Evolutionary conservation across 1,140 invertebrate species (phyloP).

Genomic region (Ladona fulva): DNA sequence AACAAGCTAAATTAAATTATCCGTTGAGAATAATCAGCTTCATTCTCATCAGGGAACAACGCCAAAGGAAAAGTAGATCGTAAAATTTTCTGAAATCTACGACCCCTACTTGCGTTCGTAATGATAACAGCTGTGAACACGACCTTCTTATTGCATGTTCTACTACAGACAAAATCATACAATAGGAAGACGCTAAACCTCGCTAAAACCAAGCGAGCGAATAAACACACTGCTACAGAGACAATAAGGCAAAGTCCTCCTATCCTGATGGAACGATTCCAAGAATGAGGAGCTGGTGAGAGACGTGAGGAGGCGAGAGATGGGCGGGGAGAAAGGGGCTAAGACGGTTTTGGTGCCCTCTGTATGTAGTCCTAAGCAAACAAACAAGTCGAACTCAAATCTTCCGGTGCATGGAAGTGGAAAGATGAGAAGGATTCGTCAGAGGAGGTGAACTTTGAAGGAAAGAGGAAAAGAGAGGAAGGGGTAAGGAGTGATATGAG

Average conservation of each 20-base stretch:
- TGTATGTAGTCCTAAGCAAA: constrained; percentile 1
- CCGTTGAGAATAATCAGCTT: no score
- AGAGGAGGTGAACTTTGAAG: neutral
- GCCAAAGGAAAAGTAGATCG: no score
- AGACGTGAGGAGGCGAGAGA: neutral
- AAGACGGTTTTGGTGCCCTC: neutral
- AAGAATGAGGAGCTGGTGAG: neutral
- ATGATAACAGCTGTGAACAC: no score
- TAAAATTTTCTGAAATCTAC: no score
- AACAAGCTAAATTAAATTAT: no score
- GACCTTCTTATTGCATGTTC: no score
- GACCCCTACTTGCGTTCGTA: no score
- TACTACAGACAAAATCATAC: no score
- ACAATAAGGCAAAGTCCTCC: neutral
- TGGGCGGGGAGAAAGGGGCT: neutral
- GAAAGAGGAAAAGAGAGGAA: neutral
- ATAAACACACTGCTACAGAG: neutral
- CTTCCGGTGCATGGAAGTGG: neutral
- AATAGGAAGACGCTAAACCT: neutral
- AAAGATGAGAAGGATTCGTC: constrained; percentile 2
- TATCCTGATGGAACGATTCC: constrained; percentile 1
- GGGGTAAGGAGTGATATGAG: neutral
- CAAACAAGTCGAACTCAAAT: constrained; percentile 5
- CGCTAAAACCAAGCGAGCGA: neutral
- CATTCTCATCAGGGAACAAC: no score